These are phyloP conservation scores for Byasa hedistus DNA, from an alignment of 2,888 invertebrate genomes.

Conservation along the genomic window DNA sequence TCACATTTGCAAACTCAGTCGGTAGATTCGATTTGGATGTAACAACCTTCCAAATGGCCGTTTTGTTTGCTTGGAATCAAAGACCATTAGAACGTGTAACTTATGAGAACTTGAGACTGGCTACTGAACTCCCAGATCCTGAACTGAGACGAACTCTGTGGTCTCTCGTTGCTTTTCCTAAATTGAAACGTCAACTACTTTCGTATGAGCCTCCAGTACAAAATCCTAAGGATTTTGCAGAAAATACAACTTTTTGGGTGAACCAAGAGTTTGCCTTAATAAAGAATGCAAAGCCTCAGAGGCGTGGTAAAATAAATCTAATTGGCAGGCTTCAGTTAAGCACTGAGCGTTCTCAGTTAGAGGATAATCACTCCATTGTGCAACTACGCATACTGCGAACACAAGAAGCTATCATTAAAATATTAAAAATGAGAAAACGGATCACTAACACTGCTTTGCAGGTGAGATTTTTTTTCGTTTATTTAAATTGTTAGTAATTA, in stretches of 20 bases:
- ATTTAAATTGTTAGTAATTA: neutral
- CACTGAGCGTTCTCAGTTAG: conserved; percentile 96
- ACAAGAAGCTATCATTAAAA: conserved; percentile 99
- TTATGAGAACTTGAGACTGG: conserved; percentile 97
- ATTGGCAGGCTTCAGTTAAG: conserved; percentile 97
- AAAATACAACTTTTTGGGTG: conserved; percentile 96
- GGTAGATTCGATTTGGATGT: conserved; percentile 98
- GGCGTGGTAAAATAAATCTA: conserved; percentile 96
- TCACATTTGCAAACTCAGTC: conserved; percentile 94
- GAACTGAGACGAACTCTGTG: conserved; percentile 96
- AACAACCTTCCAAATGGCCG: conserved; percentile 99
- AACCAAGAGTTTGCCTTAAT: conserved; percentile 97
- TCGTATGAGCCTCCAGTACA: conserved; percentile 89
- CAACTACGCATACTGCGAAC: conserved; percentile 95
- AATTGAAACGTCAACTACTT: conserved; percentile 95
- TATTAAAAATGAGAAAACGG: conserved; percentile 98
- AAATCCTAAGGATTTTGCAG: conserved; percentile 95
- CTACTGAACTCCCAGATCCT: conserved; percentile 97
- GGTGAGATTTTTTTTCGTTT: conserved; percentile 60
- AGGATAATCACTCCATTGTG: conserved; percentile 99
- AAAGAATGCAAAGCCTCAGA: conserved; percentile 96
- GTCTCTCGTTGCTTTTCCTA: conserved; percentile 97
- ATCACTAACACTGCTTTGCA: conserved; percentile 97
- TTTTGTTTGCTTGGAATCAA: conserved; percentile 99
- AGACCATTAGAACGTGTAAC: conserved; percentile 94